Conservation (phyloP, 2,113 vertebrate species). For the Hepsetus odoe region DNA sequence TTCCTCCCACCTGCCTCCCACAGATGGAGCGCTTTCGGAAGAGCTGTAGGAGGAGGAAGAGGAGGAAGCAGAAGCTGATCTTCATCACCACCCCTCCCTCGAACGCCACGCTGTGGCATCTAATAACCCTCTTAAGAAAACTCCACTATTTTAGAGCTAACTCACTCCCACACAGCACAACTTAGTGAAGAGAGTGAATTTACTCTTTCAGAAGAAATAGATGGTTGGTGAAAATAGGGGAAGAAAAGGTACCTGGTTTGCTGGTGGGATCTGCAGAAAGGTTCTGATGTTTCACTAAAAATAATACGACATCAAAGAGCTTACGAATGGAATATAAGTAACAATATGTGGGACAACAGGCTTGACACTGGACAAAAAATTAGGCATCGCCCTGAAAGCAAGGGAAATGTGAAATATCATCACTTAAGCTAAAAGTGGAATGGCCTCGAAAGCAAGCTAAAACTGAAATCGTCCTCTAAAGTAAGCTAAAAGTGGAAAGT, state of each 20-base stretch:
- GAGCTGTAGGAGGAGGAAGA: constrained; percentile 47
- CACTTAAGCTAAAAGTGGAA: too few relatives aligned
- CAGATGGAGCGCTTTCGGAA: constrained; percentile 32
- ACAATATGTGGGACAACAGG: too few relatives aligned
- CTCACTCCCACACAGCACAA: constrained; percentile 33
- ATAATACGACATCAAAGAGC: too few relatives aligned
- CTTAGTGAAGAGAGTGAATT: constrained; percentile 6
- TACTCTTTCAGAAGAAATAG: neutral
- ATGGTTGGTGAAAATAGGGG: neutral
- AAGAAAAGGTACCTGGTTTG: neutral
- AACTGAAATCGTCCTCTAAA: too few relatives aligned
- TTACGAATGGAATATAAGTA: too few relatives aligned
- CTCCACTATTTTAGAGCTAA: constrained; percentile 22
- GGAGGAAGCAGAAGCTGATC: constrained; percentile 30
- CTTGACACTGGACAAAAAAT: too few relatives aligned
- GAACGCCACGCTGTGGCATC: constrained; percentile 23
- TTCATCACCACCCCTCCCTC: constrained; percentile 35
- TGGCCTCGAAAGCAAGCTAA: too few relatives aligned
- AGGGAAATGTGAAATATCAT: too few relatives aligned
- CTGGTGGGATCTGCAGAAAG: neutral
- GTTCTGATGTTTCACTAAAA: neutral
- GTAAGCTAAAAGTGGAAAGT: too few relatives aligned
- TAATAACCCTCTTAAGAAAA: constrained; percentile 37
- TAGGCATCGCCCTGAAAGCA: too few relatives aligned
- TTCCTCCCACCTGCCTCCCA: constrained; percentile 49